Base-by-base conservation (phyloP, 2,113 vertebrate genomes). In the Datnioides undecimradiatus region DNA sequence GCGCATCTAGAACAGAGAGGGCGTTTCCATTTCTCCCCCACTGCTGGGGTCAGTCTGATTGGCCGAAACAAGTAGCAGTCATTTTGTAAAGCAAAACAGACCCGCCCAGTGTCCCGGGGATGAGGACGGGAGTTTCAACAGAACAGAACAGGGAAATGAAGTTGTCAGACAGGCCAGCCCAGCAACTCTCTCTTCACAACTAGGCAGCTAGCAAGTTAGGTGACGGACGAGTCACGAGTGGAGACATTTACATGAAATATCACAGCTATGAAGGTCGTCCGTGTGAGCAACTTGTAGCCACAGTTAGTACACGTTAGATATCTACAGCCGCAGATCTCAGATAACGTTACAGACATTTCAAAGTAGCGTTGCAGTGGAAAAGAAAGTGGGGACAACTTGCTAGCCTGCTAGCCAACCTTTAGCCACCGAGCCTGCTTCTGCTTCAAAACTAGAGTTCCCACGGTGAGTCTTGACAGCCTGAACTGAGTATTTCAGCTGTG, bases 111-210 rank as follows among this genome's bases (percentile, higher is more conserved):
- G 88, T 90, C 83, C 85, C 80, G 64, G 74, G 63, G 79, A 81
- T 52, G 85, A 82, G 85, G 82, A 88, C 80, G 73, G 70, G 73
- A 72, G 88, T 60, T 81, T 62, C 64, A 76, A 1, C 51, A 84
- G 75, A 65, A 54, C 59, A 80, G 90, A 92, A 92, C 91, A 91
- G 89, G 91, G 91, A 93, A 92, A 92, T 91, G 87, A 94, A 93
- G 91, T 90, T 91, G 87, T 87, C 80, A 83, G 93, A 88, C 84
- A 49, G 79, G 75, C 88, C 73, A 74, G 76, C 79, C 66, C 79
- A 62, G 75, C 73, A 45, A 25, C 70, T 80, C 77, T 77, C 64
- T 68, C 63, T 54, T 4, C 36, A 21, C 43, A 68, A 55, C 65
- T 51, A 82, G 85, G 66, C 81, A 69, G 73, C 77, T 70, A 87